phyloP scores from a whole-genome alignment of 2,888 invertebrate species.

The Callyntrura sp. region DNA sequence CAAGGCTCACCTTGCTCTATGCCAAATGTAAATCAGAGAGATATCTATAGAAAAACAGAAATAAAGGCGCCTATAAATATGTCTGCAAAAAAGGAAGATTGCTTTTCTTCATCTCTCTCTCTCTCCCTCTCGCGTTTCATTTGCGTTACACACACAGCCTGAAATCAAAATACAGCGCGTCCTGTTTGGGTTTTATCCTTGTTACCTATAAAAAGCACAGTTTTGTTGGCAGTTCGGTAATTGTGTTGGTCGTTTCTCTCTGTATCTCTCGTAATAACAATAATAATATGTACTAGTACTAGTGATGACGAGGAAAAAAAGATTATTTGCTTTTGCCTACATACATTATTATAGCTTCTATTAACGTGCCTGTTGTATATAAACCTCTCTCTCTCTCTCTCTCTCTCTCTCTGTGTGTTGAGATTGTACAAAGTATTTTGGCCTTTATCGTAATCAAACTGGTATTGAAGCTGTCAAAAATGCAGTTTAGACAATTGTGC shows the following conservation, averaged over 20 bases:
- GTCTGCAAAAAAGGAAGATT: slow-evolving; percentile 11
- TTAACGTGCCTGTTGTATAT: background rate
- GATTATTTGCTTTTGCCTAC: background rate
- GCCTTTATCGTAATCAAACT: slow-evolving; percentile 73
- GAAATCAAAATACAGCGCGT: background rate
- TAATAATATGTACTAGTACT: background rate
- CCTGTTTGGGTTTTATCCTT: slow-evolving; percentile 4
- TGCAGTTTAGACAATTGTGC: slow-evolving; percentile 68
- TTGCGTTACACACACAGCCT: background rate
- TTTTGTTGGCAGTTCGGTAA: background rate
- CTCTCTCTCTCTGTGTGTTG: too few species aligned
- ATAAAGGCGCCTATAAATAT: background rate
- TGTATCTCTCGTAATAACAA: too few species aligned
- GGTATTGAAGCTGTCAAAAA: slow-evolving; percentile 76
- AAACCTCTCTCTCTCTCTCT: too few species aligned
- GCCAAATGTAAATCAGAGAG: slow-evolving; percentile 60
- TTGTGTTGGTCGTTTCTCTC: background rate
- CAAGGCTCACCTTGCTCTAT: slow-evolving; percentile 76
- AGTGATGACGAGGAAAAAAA: too few species aligned
- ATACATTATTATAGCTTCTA: background rate
- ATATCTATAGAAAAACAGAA: background rate
- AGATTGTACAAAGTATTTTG: slow-evolving; percentile 32
- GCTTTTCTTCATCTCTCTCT: slow-evolving; percentile 16
- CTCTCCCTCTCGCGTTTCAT: background rate
- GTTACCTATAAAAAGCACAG: background rate